Base-by-base conservation (phyloP, 2,113 vertebrate genomes). In the Callorhinus ursinus region DNA sequence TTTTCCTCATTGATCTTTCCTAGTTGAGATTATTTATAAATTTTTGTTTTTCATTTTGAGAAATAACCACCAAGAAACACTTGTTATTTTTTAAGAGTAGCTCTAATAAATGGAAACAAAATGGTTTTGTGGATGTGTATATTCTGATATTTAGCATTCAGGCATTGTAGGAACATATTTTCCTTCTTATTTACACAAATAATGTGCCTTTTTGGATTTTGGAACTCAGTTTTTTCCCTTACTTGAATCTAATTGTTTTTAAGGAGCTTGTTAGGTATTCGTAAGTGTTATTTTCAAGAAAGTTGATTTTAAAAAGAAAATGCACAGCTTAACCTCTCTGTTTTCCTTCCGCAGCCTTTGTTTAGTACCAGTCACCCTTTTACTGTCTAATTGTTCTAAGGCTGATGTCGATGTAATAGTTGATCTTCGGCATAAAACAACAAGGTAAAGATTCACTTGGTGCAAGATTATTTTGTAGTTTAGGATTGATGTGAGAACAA, bases 301-400 rank as follows among this genome's bases (percentile, higher is more conserved):
- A n/a, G 74, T 49, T 77, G 42, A 49, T 77, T 77, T 46, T 31
- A 77, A 88, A 39, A 46, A 55, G 95, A 96, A 18, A n/a, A 28
- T 22, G 28, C 2, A 28, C 18, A 67, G 8, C 69, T 49, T 94
- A 84, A 94, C 77, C 7, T 65, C n/a, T 84, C 61, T 82, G 1
- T 91, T 67, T 98, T 95, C 92, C 91, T 96, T 89, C 94, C 59
- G 2, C 90, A 99, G 99, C 97, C 99, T 99, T 93, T 99, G 99
- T 98, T 98, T 99, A 98, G 99, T 99, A 55, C 99, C 99, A 6
- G 99, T 99, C 69, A 99, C 99, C 55, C 99, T 99, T 93, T 99
- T 99, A 36, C 98, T 99, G 97, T 99, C 99, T 96, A 99, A 99
- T 98, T 99, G 99, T 97, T 99, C 99, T 89, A 97, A 99, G 98